These are phyloP conservation scores for Allacma fusca DNA, from an alignment of 2,888 invertebrate genomes.

Conservation along the genomic window DNA sequence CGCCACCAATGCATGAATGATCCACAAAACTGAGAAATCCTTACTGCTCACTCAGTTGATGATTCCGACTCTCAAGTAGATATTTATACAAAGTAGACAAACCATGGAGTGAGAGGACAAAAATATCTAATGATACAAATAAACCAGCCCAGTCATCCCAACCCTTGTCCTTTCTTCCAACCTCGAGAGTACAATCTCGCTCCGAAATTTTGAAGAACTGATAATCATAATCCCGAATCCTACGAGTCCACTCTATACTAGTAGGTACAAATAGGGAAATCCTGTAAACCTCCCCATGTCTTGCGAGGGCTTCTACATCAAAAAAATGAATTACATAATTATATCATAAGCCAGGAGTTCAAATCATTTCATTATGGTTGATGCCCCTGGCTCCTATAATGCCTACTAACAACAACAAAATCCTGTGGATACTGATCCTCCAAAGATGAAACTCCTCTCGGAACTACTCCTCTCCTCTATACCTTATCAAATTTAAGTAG, in stretches of 20 bases:
- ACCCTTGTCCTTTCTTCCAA: background rate
- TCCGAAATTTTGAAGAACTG: background rate
- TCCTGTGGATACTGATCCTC: too few species aligned
- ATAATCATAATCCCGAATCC: background rate
- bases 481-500: too few species aligned
- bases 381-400: too few species aligned
- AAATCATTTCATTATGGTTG: too few species aligned
- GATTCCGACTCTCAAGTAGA: constrained; percentile 1
- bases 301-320: background rate
- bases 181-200: background rate
- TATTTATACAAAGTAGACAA: background rate
- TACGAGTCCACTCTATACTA: too few species aligned
- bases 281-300: too few species aligned
- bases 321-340: too few species aligned
- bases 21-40: constrained; percentile 11
- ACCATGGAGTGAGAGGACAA: background rate
- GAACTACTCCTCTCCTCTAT: background rate
- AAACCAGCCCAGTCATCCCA: constrained; percentile 23
- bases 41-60: constrained; percentile 11
- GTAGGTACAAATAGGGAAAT: too few species aligned
- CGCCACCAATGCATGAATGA: constrained; percentile 33
- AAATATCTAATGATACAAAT: constrained; percentile 7
- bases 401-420: too few species aligned
- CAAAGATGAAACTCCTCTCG: too few species aligned
- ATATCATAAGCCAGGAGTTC: too few species aligned